Evolutionary conservation across 2,888 invertebrate genomes (phyloP), one percentile per base, ranked within the genome.

Genomic region (Cephus sareptanus): DNA sequence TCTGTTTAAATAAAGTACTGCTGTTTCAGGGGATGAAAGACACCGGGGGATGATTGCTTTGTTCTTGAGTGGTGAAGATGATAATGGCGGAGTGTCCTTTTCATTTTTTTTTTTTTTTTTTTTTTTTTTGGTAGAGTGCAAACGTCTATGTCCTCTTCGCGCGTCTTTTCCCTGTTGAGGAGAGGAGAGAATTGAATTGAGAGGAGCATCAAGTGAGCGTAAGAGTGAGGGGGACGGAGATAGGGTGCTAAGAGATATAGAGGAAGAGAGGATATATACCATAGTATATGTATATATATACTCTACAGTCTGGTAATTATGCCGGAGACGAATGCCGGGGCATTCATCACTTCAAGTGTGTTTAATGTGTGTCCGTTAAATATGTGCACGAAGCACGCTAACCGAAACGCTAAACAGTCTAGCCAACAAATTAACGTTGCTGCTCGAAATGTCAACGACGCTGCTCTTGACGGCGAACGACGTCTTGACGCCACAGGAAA

Each of bases 391-490:
- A 81, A 78, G 80, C 89, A 86, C 84, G 86, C 87, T 80, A 87
- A 80, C 81, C 76, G 77, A 77, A 77, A 78, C 77, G 77, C 84
- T 84, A 85, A 86, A 88, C 83, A 83, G 83, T 81, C 83, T 75
- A 79, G 83, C 84, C 79, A 87, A 87, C 87, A 86, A 87, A 89
- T 89, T 88, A 89, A 87, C 87, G 84, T 81, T 79, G 82, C 87
- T 87, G 83, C 81, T 85, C 84, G 87, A 86, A 87, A 86, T 80
- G 82, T 84, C 79, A 77, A 75, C 81, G 77, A 75, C 75, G 79
- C 82, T 77, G 56, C 23, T 23, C 56, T 56, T 56, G 56, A 56
- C 56, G 56, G 56, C 23, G 6, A 56, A 23, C 23, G 23, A 23
- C 56, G 56, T 56, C 56, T 56, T 56, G 56, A 23, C 9, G 56